Evolutionary conservation across 2,113 vertebrate species (phyloP).

Genomic region (Conger conger): DNA sequence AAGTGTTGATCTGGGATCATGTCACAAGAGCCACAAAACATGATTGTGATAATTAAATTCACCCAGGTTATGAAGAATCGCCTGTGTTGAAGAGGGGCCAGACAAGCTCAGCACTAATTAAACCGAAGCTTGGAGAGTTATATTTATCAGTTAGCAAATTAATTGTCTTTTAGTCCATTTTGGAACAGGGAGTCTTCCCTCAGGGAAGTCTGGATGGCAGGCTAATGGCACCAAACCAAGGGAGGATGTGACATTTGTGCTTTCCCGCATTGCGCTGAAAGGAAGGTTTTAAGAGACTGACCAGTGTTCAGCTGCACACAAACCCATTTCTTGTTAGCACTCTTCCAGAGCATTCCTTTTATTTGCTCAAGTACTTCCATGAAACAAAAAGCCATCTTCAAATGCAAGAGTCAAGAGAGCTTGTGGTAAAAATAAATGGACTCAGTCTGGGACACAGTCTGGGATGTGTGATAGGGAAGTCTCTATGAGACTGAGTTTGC

Average conservation of each 20-base stretch:
- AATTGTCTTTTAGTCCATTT: constrained; percentile 9
- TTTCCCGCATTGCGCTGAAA: not conserved
- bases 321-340: no score
- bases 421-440: not conserved
- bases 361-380: constrained; percentile 19
- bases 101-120: constrained; percentile 10
- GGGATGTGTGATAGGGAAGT: not conserved
- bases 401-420: not conserved
- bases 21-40: constrained; percentile 7
- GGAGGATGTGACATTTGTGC: not conserved
- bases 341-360: not conserved
- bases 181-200: not conserved
- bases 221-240: not conserved
- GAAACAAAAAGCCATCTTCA: constrained; percentile 3
- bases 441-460: constrained; percentile 16
- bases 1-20: not conserved
- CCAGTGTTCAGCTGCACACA: not conserved
- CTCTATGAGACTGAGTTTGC: not conserved
- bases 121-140: constrained; percentile 10
- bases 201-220: not conserved
- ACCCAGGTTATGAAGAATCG: not conserved
- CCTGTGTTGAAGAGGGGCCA: not conserved
- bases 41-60: constrained; percentile 26
- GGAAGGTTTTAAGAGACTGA: not conserved
- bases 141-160: constrained; percentile 14